Percentiles rank a stretch among this genome's conserved stretches.
phyloP scores from a whole-genome alignment of 2,113 vertebrate species.

The Chelonoidis abingdonii region DNA sequence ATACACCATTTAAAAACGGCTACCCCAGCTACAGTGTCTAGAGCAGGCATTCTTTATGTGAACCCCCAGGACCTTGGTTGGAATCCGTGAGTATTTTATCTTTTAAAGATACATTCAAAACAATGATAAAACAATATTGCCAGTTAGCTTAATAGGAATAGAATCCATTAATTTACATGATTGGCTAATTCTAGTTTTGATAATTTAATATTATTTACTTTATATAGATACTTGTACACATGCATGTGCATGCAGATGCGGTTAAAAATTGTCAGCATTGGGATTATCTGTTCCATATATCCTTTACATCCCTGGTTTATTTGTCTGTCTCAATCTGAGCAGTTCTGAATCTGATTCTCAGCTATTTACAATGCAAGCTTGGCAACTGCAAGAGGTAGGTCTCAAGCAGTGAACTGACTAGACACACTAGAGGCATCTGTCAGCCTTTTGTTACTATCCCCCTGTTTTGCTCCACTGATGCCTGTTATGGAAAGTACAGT shows the following conservation, averaged over 20 bases:
- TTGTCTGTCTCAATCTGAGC: background rate
- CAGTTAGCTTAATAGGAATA: background rate
- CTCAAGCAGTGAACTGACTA: background rate
- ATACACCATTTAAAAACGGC: conserved; percentile 60
- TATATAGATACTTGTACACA: background rate
- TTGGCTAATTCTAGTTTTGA: background rate
- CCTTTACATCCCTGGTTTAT: background rate
- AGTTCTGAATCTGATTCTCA: background rate
- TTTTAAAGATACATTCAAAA: background rate
- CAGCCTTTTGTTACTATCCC: background rate
- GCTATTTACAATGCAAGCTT: background rate
- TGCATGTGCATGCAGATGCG: background rate
- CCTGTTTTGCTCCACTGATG: background rate
- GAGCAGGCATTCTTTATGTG: conserved; percentile 64
- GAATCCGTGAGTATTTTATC: conserved; percentile 66
- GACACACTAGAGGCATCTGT: background rate
- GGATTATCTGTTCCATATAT: background rate
- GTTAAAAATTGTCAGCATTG: background rate
- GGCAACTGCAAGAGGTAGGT: background rate
- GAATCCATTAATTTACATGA: background rate
- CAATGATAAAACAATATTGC: background rate
- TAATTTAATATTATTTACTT: background rate
- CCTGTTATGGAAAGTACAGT: background rate
- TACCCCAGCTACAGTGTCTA: conserved; percentile 61
- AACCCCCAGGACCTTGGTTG: conserved; percentile 71